Base-by-base conservation (phyloP, 1,140 invertebrate genomes). In the Gryon sp. region DNA sequence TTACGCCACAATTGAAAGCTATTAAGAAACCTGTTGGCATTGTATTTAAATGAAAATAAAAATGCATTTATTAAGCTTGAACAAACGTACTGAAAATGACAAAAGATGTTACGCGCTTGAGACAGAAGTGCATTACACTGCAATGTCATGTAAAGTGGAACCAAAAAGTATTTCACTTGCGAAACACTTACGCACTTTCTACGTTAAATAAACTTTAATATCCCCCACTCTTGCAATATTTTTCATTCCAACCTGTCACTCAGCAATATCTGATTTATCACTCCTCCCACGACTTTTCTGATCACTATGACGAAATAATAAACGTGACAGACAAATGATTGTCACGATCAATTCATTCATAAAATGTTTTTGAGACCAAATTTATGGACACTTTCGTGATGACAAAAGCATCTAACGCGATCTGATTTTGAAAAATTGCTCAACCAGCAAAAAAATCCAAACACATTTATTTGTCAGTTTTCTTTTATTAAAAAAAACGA, bases 121-220 rank as follows among this genome's bases (percentile, higher is more conserved):
- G 50, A 46, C 53, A 36, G 7, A 65, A 38, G 66, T 72, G 68
- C 75, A 73, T 79, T 62, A 79, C 59, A n/a, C n/a, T 70, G 72
- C 75, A 79, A 76, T 72, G 70, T 70, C 38, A 53, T 66, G 28
- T 59, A 63, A 30, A 43, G 40, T 73, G 50, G 57, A 75, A 75
- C 66, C 36, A 53, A 41, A 48, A 26, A 68, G 48, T 68, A 32
- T 45, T 40, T 43, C 28, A 20, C 26, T 81, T 81, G 72, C 65
- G 80, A 76, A 70, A 80, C 65, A 19, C 45, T 38, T 60, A 66
- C 46, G 53, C 63, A 76, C 76, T 77, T 70, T 75, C 78, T 74
- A 82, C 80, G 60, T 73, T 52, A 79, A 79, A 78, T 65, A 53
- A 63, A 73, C 43, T 36, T 66, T 66, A 76, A 77, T 75, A 70